Evolutionary conservation across 2,888 invertebrate species (phyloP), one percentile per base, ranked within the genome.

Genomic region (Archips crataeganus): DNA sequence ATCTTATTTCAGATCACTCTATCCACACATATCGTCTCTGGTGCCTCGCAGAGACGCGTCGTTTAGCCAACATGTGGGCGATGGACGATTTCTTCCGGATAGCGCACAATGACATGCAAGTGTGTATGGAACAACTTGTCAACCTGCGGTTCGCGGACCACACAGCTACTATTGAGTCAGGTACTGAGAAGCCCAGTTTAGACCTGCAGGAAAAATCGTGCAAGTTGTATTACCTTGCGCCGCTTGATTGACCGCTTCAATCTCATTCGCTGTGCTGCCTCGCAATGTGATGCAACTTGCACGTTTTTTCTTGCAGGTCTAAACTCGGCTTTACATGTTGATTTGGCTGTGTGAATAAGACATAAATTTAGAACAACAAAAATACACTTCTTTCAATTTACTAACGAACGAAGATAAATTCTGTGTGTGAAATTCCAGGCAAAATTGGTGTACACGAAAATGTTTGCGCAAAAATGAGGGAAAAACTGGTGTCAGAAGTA

Each of bases 391-490:
- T 39, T 39, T 39, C 6, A 39, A 4, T 39, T 6, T 3, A 39
- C 39, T 39, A 39, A 3, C 1, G 6, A 39, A 6, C 5, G 39
- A 39, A 39, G 39, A 6, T 6, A 39, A 39, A 39, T 39, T 6
- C 39, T 39, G 39, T 49, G 49, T n/a, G 13, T 49, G 10, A 47
- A 47, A 54, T 57, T 57, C 10, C 90, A 90, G 95, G 95, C 59
- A 95, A 96, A 85, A 90, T 96, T 66, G 97, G 96, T 73, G 97
- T 97, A 11, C 96, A 97, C 77, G 97, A 97, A 80, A 96, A 97
- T 82, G 97, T 98, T 0, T 97, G 97, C 84, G 96, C 96, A 0
- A 96, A 97, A 80, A 96, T 98, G 96, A 95, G 97, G 80, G 97
- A 97, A 63, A 98, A 98, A 87, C 92, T 98, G 51, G 96, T 97